These are phyloP conservation scores for Eupithecia vulgata DNA, from an alignment of 2,888 invertebrate species.

Conservation along the genomic window DNA sequence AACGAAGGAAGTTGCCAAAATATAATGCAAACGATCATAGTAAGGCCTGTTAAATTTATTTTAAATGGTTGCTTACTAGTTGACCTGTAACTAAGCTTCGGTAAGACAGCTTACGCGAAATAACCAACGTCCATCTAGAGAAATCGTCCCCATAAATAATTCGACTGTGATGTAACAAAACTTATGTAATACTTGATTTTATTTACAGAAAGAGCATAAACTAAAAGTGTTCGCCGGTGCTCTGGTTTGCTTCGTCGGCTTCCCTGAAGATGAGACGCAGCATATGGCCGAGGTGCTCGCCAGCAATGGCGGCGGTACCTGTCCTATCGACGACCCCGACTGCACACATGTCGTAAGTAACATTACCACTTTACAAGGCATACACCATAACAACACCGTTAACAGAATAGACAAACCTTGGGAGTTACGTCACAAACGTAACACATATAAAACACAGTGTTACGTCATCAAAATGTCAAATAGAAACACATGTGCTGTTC, in stretches of 20 bases:
- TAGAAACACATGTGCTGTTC: slow-evolving; percentile 36
- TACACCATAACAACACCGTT: slow-evolving; percentile 24
- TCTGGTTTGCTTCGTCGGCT: slow-evolving; percentile 94
- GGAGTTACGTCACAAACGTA: slow-evolving; percentile 38
- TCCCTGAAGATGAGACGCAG: slow-evolving; percentile 93
- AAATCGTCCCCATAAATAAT: background rate
- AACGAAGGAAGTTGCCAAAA: slow-evolving; percentile 45
- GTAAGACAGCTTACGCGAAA: background rate
- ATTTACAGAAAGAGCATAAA: slow-evolving; percentile 86
- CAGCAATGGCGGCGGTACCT: slow-evolving; percentile 92
- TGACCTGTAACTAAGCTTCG: background rate
- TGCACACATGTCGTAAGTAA: slow-evolving; percentile 96
- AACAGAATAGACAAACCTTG: slow-evolving; percentile 40
- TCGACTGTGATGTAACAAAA: background rate
- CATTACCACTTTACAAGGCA: slow-evolving; percentile 23
- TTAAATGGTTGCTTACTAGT: background rate
- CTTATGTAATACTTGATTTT: slow-evolving; percentile 13
- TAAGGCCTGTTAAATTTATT: background rate
- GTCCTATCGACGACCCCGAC: slow-evolving; percentile 90
- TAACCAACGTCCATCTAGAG: background rate
- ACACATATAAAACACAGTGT: slow-evolving; percentile 40
- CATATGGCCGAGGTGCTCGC: slow-evolving; percentile 96
- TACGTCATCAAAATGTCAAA: slow-evolving; percentile 37
- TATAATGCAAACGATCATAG: slow-evolving; percentile 24
- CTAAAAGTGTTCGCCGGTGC: slow-evolving; percentile 95